Conservation (phyloP, 2,888 invertebrate genomes). For the Epinotia ramella region DNA sequence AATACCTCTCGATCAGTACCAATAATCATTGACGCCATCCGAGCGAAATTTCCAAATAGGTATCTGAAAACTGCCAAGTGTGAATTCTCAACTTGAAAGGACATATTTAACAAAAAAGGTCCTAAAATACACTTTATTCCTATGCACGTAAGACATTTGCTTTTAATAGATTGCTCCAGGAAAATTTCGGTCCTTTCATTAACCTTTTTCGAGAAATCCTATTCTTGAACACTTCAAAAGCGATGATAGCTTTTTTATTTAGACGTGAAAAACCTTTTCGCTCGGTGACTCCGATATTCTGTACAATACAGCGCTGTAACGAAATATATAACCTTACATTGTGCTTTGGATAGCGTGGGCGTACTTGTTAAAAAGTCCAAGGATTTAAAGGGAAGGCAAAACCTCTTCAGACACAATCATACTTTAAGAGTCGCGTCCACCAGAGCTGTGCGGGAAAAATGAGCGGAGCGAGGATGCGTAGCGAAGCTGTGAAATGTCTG, state of each 20-base stretch:
- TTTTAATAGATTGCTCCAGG: background rate
- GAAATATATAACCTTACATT: conserved; percentile 21
- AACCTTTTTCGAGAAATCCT: conserved; percentile 28
- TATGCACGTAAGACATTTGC: background rate
- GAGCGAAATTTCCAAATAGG: conserved; percentile 15
- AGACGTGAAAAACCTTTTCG: background rate
- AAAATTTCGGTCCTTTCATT: conserved; percentile 27
- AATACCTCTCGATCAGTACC: background rate
- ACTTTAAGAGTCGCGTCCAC: background rate
- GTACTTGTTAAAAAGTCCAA: background rate
- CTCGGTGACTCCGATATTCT: conserved; percentile 12
- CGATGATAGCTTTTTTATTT: conserved; percentile 33
- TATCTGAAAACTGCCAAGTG: conserved; percentile 27
- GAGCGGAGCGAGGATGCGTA: no score
- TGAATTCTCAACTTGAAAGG: conserved; percentile 3
- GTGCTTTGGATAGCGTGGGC: background rate
- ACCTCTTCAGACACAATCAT: background rate
- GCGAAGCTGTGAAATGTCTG: no score
- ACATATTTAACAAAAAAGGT: background rate
- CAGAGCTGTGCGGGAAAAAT: no score
- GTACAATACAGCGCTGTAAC: conserved; percentile 1
- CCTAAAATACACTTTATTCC: background rate
- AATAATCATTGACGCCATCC: background rate
- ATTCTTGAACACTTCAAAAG: conserved; percentile 36
- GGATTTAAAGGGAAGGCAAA: background rate